Base-by-base conservation (phyloP, 2,888 invertebrate genomes). In the Thymelicus lineola region DNA sequence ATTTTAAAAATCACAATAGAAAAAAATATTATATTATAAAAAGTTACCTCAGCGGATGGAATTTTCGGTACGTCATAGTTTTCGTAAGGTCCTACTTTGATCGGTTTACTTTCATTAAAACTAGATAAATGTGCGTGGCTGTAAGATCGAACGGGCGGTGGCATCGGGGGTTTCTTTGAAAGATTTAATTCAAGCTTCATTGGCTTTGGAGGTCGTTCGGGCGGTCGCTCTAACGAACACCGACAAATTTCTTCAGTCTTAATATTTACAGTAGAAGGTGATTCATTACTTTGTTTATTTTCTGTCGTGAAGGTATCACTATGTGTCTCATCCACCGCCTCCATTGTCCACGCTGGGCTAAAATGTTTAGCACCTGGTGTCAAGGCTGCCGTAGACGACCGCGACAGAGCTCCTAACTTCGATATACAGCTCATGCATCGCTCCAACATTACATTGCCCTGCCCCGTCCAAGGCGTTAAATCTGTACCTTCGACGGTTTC, bases 361-460 rank as follows among this genome's bases (percentile, higher is more conserved):
- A 94, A 94, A 74, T 90, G 91, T 66, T 87, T 85, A 3, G 89
- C 92, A 1, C 93, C 92, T 0, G 94, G 94, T 4, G 94, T 94
- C 66, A 93, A 87, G 50, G 93, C 94, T 0, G 94, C 95, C 7
- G 95, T 95, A 46, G 95, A 95, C 14, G 96, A 96, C 57, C 96
- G 94, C 0, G 96, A 96, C 88, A 96, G 93, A 0, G 96, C 96
- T 20, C 97, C 97, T 38, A 97, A 91, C 86, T 97, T 97, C 72
- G 97, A 96, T 82, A 97, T 97, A 84, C 97, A 97, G 82, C 97
- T 97, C 89, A 96, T 95, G 83, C 97, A 97, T 60, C 96, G 88
- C 78, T 95, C 95, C 10, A 95, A 81, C 46, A 87, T 84, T 17
- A 89, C 87, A 61, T 74, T 94, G 86, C 95, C 95, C 91, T 76